These are phyloP conservation scores for Dicyrtoma fusca DNA, from an alignment of 2,888 invertebrate genomes.

Conservation along the genomic window DNA sequence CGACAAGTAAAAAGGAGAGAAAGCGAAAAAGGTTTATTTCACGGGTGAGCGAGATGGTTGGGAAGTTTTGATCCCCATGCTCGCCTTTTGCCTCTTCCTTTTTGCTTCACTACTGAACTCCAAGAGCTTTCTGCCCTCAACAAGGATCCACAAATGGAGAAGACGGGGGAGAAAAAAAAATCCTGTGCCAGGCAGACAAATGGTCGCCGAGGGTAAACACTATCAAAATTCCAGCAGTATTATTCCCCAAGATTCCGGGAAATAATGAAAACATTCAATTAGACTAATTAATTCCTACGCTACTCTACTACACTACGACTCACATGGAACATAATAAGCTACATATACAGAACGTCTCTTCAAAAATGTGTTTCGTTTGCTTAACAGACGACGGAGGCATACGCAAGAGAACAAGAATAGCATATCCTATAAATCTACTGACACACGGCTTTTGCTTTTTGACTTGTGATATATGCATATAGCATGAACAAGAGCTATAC, in stretches of 20 bases:
- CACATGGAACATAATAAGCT: background rate
- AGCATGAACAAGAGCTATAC: no score
- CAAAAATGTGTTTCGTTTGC: background rate
- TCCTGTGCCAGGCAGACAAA: conserved; percentile 27
- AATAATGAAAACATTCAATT: conserved; percentile 38
- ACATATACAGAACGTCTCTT: background rate
- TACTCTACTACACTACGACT: background rate
- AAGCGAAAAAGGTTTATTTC: conserved; percentile 20
- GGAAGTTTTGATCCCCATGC: no score
- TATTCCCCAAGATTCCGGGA: conserved; percentile 26
- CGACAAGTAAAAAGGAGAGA: background rate
- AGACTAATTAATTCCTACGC: conserved; percentile 33
- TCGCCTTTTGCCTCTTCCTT: no score
- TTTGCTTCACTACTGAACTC: no score
- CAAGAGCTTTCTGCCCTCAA: no score
- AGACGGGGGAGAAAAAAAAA: conserved; percentile 7
- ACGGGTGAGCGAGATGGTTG: conserved; percentile 26
- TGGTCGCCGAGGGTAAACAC: conserved; percentile 34
- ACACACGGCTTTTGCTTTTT: no score
- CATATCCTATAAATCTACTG: background rate
- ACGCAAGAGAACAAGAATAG: background rate
- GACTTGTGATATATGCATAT: background rate
- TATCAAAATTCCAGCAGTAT: conserved; percentile 20
- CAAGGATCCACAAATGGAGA: no score
- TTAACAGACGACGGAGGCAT: background rate